These are phyloP conservation scores for Arvicanthis niloticus DNA, from an alignment of 2,113 vertebrate genomes.

Conservation along the genomic window DNA sequence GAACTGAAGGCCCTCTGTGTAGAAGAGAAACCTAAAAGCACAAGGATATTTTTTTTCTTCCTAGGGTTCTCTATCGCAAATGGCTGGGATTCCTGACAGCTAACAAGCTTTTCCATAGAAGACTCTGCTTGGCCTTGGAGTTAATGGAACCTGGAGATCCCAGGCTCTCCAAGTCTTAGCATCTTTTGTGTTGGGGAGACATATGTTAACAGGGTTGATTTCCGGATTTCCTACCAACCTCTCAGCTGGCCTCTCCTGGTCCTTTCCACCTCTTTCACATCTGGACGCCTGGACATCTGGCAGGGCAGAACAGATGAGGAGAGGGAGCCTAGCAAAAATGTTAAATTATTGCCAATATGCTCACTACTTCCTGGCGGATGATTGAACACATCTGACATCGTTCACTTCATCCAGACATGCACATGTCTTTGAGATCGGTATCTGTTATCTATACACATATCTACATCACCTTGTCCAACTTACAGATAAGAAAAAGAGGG, in stretches of 20 bases:
- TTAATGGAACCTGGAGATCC: background rate
- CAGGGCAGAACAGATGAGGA: background rate
- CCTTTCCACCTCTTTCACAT: background rate
- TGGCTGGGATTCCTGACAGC: background rate
- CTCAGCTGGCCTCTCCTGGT: too few species aligned
- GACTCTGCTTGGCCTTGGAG: background rate
- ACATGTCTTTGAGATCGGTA: background rate
- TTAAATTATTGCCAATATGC: background rate
- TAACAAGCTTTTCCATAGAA: background rate
- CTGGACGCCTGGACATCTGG: background rate
- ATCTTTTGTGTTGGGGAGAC: background rate
- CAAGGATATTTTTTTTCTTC: background rate
- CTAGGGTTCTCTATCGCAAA: rapidly evolving
- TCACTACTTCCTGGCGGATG: background rate
- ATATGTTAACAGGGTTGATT: background rate
- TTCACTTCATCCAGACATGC: background rate
- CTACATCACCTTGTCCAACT: constrained; percentile 35
- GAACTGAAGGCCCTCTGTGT: background rate
- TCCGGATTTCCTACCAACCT: background rate
- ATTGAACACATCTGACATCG: background rate
- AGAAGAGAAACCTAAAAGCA: background rate
- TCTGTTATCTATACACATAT: background rate
- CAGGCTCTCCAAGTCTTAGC: background rate
- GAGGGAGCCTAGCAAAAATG: background rate
- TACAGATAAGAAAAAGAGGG: constrained; percentile 65